Evolutionary conservation across 1,140 invertebrate species (phyloP), one percentile per base, ranked within the genome.

Genomic region (Myzus persicae): DNA sequence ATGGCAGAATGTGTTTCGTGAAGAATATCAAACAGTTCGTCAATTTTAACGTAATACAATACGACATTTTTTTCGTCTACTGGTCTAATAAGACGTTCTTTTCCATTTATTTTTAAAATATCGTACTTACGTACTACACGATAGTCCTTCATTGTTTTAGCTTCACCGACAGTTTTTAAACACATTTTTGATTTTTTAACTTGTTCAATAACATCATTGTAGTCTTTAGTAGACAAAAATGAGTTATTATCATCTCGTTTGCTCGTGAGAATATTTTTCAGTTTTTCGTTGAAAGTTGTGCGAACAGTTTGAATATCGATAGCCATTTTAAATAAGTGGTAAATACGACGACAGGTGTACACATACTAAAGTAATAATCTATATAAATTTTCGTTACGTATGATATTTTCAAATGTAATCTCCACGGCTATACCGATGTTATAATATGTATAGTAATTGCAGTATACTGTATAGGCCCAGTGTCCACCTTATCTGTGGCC

Each of bases 1-100:
- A 91, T 76, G 31, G 48, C 59, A 44, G 31, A 67, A 42, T 91
- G 31, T 48, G 59, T 67, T 67, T 67, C 59, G 59, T 67, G 24
- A 67, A 67, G 59, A 67, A 90, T 90, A 6, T 46, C n/a, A 67
- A 91, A 91, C 40, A 91, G 22, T 38, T 91, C 90, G 24, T 91
- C 90, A 59, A 36, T 91, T 31, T 9, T 42, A 3, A 91, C 51
- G 36, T 48, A 91, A 51, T 91, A 91, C 42, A 76, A 46, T 54
- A 88, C 42, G 8, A 44, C 8, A 44, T 44, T 44, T 44, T 44
- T 44, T 44, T 44, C 8, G 42, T 44, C 8, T 5, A 44, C 42
- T 44, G 42, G 42, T 44, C 42, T 44, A 44, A 44, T 44, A 44
- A 44, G 42, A 8, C 42, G 42, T 44, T 8, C 42, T 44, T 44